These are phyloP conservation scores for Limenitis camilla DNA, from an alignment of 2,888 invertebrate genomes.

Conservation along the genomic window DNA sequence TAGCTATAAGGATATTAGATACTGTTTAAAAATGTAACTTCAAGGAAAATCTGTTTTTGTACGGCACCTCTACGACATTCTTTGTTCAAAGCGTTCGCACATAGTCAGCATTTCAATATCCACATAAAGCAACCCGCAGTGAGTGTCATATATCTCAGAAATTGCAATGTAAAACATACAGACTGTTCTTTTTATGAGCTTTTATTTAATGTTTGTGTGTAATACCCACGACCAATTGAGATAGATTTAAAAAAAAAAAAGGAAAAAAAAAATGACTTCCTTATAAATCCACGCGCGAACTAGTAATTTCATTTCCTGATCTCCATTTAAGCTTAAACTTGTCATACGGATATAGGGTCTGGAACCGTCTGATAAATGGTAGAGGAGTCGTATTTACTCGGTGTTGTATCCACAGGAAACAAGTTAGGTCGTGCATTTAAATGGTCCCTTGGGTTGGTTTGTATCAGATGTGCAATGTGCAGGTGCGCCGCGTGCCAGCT, in stretches of 20 bases:
- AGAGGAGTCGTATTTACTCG: background rate
- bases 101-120: constrained; percentile 17
- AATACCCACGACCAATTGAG: too few relatives aligned
- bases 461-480: constrained; percentile 50
- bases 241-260: too few relatives aligned
- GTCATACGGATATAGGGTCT: too few relatives aligned
- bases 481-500: constrained; percentile 41
- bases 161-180: constrained; percentile 38
- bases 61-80: too few relatives aligned
- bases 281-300: too few relatives aligned
- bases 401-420: constrained; percentile 10
- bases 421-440: constrained; percentile 2
- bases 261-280: too few relatives aligned
- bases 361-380: constrained; percentile 20
- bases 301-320: too few relatives aligned
- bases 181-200: constrained; percentile 25
- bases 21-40: background rate
- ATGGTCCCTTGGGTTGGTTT: constrained; percentile 14
- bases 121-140: constrained; percentile 17
- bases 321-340: too few relatives aligned
- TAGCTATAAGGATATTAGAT: background rate
- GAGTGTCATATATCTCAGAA: constrained; percentile 32
- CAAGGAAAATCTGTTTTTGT: too few relatives aligned
- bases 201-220: too few relatives aligned
- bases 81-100: background rate